Base-by-base conservation (phyloP, 1,140 invertebrate genomes). In the Drosophila orena region DNA sequence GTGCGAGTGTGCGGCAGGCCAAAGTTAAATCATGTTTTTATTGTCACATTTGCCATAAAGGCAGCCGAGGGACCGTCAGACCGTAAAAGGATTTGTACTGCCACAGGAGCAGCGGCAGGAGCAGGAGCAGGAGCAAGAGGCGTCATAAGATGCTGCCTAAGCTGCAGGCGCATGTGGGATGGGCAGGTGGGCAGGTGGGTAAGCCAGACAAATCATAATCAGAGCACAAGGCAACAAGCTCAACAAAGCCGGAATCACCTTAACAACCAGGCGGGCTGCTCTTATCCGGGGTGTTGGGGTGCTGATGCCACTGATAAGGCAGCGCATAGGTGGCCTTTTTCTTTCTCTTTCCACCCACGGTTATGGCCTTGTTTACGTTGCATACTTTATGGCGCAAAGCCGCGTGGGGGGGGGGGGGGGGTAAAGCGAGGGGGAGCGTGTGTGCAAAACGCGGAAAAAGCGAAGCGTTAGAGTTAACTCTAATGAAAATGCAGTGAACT, bases 11-110 rank as follows among this genome's bases (percentile, higher is more conserved):
- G 68, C 69, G 76, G 57, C 55, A 79, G 81, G 84, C 79, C 60
- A 83, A 89, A 88, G 83, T 89, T 88, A 88, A 89, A 88, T 79
- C 84, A 83, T 88, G 83, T 88, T 88, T 88, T 88, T 88, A 88
- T 88, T 88, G 83, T 88, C 83, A 77, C 79, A 83, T 88, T 89
- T 88, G 83, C 83, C 79, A 83, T 83, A 88, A 88, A 89, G 84
- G 66, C 76, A 83, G 71, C 62, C 62, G 27, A 47, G 79, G 49
- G 84, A 76, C 38, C 62, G 60, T 47, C 61, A 68, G 52, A 47
- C 44, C 66, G 42, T 56, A 57, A 49, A 50, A 68, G 61, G 68
- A 71, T 57, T 71, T 71, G 40, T 38, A 49, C 40, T 14, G 50
- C 20, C 64, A 24, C 43, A 30, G 38, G 37, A 46, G 54, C 40